Conservation (phyloP, 1,140 invertebrate species). For the Neelides sp. region DNA sequence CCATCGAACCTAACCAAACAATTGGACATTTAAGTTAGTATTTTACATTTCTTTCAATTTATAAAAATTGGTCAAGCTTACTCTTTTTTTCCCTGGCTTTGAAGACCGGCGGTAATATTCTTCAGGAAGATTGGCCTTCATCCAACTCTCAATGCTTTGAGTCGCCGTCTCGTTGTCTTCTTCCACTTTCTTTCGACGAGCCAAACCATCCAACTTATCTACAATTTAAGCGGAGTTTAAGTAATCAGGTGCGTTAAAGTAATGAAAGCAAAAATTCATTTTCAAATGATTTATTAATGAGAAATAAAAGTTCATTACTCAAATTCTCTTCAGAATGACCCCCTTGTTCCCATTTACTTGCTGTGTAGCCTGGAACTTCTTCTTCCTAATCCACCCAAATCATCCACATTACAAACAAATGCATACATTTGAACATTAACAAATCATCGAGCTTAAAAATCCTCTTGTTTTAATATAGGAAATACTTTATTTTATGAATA, state of each 20-base stretch:
- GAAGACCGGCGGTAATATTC: constrained; percentile 51
- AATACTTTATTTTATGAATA: no score
- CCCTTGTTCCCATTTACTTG: constrained; percentile 52
- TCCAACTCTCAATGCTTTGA: constrained; percentile 75
- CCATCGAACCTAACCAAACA: constrained; percentile 69
- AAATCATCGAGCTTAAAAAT: no score
- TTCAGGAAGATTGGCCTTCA: constrained; percentile 61
- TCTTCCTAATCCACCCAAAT: no score
- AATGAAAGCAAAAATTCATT: background rate
- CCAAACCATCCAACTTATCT: constrained; percentile 78
- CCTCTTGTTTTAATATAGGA: no score
- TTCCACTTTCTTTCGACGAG: constrained; percentile 40
- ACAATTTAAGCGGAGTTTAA: constrained; percentile 35
- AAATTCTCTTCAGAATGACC: constrained; percentile 49
- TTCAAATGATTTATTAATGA: background rate
- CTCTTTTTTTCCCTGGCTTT: constrained; percentile 74
- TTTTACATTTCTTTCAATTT: background rate
- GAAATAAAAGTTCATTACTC: no score
- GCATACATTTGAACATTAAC: no score
- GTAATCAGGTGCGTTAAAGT: background rate
- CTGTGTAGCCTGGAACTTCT: constrained; percentile 9
- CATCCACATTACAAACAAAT: no score
- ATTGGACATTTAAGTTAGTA: constrained; percentile 11
- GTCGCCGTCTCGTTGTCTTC: constrained; percentile 32
- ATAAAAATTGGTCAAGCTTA: constrained; percentile 35